Evolutionary conservation across 2,888 invertebrate species (phyloP).

Genomic region (Criorhina ranunculi): DNA sequence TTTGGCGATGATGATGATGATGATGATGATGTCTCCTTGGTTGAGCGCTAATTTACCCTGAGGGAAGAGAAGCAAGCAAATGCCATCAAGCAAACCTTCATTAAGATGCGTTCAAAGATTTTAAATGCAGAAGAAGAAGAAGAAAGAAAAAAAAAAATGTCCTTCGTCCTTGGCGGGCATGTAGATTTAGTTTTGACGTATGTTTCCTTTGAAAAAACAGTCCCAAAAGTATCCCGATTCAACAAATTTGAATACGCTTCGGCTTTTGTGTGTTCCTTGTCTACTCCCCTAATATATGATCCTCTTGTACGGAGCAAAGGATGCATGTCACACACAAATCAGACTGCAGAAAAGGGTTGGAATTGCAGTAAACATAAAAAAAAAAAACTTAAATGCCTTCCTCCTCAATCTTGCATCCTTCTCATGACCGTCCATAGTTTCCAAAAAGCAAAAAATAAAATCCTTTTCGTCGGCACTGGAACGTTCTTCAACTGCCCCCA

Average conservation of each 20-base stretch:
- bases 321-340: constrained; percentile 65
- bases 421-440: constrained; percentile 39
- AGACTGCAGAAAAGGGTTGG: constrained; percentile 40
- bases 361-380: constrained; percentile 24
- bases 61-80: constrained; percentile 38
- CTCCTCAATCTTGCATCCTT: constrained; percentile 60
- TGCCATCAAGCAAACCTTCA: constrained; percentile 58
- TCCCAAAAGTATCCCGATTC: constrained; percentile 31
- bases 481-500: constrained; percentile 32
- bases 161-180: constrained; percentile 71
- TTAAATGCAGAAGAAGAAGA: neutral
- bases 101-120: constrained; percentile 43
- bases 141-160: neutral
- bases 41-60: constrained; percentile 64
- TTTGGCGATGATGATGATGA: constrained; percentile 23
- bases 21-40: constrained; percentile 72
- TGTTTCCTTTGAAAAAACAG: constrained; percentile 47
- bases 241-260: constrained; percentile 62
- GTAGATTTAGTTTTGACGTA: constrained; percentile 66
- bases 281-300: constrained; percentile 58
- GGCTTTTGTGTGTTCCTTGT: constrained; percentile 69
- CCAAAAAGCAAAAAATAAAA: constrained; percentile 44
- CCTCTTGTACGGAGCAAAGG: constrained; percentile 56
- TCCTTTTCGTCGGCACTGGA: constrained; percentile 58
- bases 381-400: neutral